Evolutionary conservation across 2,113 vertebrate genomes (phyloP).

Genomic region (Formicarius rufipectus): DNA sequence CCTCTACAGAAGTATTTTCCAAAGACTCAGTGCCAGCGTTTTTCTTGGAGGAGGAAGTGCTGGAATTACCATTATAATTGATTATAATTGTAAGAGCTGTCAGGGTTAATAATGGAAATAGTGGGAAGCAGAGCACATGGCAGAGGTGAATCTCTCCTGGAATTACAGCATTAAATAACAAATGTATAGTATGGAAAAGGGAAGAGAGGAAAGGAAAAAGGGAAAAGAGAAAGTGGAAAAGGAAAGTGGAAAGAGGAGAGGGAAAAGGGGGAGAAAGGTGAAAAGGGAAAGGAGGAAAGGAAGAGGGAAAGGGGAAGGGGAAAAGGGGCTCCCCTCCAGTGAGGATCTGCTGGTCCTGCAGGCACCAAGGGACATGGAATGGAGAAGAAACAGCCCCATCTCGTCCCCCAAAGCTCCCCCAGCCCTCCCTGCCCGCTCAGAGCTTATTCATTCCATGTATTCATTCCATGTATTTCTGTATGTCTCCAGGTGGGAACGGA

Average conservation of each 20-base stretch:
- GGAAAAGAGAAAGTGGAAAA: not conserved
- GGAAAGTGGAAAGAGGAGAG: not conserved
- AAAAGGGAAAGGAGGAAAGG: not conserved
- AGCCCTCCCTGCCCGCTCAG: rapidly evolving
- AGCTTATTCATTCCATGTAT: rapidly evolving
- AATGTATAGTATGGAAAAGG: not conserved
- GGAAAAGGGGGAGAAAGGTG: not conserved
- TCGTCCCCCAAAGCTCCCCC: not conserved
- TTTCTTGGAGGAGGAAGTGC: not conserved
- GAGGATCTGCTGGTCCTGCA: not conserved
- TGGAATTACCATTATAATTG: not conserved
- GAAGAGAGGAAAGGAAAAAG: not conserved
- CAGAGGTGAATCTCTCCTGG: not conserved
- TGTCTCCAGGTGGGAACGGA: not conserved
- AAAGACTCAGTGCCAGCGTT: not conserved
- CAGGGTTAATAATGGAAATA: not conserved
- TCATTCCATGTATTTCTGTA: rapidly evolving
- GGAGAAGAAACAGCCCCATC: not conserved
- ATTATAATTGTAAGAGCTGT: not conserved
- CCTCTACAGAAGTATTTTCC: not conserved
- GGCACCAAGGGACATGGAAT: not conserved
- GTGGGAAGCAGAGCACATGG: not conserved
- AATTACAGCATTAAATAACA: not conserved
- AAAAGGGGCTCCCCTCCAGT: not conserved
- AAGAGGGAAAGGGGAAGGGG: no score